Conservation (phyloP, 2,888 invertebrate genomes). For the Rhynchonema sp. region DNA sequence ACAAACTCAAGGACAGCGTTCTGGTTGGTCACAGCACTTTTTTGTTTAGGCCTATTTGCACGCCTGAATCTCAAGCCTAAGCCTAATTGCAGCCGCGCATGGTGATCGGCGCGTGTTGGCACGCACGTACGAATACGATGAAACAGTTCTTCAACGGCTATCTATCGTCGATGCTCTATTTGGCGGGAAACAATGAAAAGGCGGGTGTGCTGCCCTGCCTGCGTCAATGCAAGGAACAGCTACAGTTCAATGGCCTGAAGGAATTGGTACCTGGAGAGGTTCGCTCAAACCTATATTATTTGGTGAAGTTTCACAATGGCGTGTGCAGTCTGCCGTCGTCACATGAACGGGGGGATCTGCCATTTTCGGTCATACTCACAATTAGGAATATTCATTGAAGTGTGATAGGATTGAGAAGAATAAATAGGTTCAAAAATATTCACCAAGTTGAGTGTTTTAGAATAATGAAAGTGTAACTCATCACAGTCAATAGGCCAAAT, state of each 20-base stretch:
- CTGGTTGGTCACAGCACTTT: too few relatives aligned
- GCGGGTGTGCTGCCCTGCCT: constrained; percentile 53
- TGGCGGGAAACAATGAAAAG: constrained; percentile 53
- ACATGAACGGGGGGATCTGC: too few relatives aligned
- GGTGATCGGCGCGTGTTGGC: constrained; percentile 92
- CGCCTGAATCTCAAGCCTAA: too few relatives aligned
- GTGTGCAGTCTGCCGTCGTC: too few relatives aligned
- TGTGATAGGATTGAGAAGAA: too few relatives aligned
- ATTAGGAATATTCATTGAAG: too few relatives aligned
- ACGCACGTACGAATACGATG: constrained; percentile 51
- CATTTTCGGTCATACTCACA: too few relatives aligned
- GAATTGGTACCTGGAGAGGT: constrained; percentile 55
- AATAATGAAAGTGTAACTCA: too few relatives aligned
- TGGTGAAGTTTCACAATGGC: background rate
- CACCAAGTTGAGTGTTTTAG: too few relatives aligned
- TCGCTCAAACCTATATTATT: constrained; percentile 8
- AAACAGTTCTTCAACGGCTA: constrained; percentile 75
- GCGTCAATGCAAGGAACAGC: constrained; percentile 60
- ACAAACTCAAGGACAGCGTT: constrained; percentile 68
- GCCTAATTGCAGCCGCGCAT: constrained; percentile 47
- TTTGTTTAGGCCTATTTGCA: too few relatives aligned
- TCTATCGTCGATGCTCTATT: constrained; percentile 60
- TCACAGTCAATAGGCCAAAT: too few relatives aligned
- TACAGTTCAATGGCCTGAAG: constrained; percentile 42
- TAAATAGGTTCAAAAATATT: too few relatives aligned